A percentile compares a stretch with the other conserved stretches of the same genome.
These are phyloP conservation scores for Shinisaurus crocodilurus DNA, from an alignment of 2,113 vertebrate genomes.

Conservation along the genomic window DNA sequence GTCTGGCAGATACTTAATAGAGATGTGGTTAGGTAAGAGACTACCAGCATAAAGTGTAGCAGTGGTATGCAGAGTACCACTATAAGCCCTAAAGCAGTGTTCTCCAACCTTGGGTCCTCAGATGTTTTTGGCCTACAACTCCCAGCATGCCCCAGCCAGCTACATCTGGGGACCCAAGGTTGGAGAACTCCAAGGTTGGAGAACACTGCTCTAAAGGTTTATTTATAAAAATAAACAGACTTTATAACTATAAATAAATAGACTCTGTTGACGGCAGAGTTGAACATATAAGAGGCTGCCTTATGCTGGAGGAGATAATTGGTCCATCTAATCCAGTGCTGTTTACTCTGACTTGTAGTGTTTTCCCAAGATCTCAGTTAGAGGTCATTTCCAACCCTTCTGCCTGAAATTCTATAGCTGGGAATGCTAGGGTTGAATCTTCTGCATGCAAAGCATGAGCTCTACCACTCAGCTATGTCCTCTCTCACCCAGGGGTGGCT, in stretches of 20 bases:
- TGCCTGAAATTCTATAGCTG: not conserved
- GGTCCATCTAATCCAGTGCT: not conserved
- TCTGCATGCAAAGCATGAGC: not conserved
- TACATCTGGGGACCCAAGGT: too few relatives aligned
- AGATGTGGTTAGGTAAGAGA: not conserved
- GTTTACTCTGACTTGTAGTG: not conserved
- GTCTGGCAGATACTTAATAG: not conserved
- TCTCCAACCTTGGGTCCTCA: too few relatives aligned
- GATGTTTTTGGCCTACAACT: too few relatives aligned
- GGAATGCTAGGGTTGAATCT: not conserved
- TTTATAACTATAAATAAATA: too few relatives aligned
- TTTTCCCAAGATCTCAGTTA: not conserved
- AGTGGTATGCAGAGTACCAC: not conserved
- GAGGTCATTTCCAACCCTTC: not conserved
- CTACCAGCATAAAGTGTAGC: not conserved
- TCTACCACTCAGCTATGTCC: not conserved
- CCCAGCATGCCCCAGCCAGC: too few relatives aligned
- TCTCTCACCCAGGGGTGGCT: too few relatives aligned
- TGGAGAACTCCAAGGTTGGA: too few relatives aligned
- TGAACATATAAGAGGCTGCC: not conserved
- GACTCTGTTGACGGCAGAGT: too few relatives aligned
- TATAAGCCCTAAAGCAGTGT: too few relatives aligned
- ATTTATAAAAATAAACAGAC: too few relatives aligned
- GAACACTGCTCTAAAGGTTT: too few relatives aligned
- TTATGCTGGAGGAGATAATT: not conserved